Evolutionary conservation across 2,113 vertebrate species (phyloP), one percentile per base, ranked within the genome.

Genomic region (Deroptyus accipitrinus): DNA sequence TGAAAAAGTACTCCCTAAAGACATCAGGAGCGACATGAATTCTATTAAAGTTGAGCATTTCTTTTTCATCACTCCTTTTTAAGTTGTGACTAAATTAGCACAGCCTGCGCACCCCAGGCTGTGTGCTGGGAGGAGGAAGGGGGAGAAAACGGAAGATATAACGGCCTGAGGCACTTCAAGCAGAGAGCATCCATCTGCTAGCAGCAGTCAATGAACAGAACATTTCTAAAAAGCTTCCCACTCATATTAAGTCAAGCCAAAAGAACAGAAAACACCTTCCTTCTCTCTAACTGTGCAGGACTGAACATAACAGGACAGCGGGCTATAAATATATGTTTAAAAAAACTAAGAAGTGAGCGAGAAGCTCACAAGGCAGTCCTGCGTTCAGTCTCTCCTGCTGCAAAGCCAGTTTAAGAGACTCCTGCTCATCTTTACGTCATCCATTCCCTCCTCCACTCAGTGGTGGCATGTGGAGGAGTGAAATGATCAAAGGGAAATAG

Each of bases 141-240:
- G 64, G 76, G 84, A 74, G 75, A 77, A 87, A 88, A 78, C 52
- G 24, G 89, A 95, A 96, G 86, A 93, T 85, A 74, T 41, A 73
- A 90, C 69, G 89, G 92, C 94, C 94, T 73, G 91, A 89, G 91
- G 92, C 88, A 95, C 92, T 91, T 92, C 92, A 95, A 94, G 92
- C 83, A 23, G 91, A 94, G 86, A 92, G 92, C 83, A 95, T 92
- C 91, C 93, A 95, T 96, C 96, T 97, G 96, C 91, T 87, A 83
- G 86, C 94, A 94, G 77, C 84, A 96, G 95, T 88, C 96, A 96
- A 94, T 73, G 94, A 97, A 94, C 93, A 95, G 93, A 93, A 97
- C 95, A 79, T 70, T 95, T 91, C 86, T 96, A 67, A 88, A 97
- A 90, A 83, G 55, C 95, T 78, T 93, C 96, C 95, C 93, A 96